Percentiles rank a stretch among this genome's conserved stretches.
Conservation (phyloP, 1,140 invertebrate genomes). For the Macrosteles quadrilineatus region DNA sequence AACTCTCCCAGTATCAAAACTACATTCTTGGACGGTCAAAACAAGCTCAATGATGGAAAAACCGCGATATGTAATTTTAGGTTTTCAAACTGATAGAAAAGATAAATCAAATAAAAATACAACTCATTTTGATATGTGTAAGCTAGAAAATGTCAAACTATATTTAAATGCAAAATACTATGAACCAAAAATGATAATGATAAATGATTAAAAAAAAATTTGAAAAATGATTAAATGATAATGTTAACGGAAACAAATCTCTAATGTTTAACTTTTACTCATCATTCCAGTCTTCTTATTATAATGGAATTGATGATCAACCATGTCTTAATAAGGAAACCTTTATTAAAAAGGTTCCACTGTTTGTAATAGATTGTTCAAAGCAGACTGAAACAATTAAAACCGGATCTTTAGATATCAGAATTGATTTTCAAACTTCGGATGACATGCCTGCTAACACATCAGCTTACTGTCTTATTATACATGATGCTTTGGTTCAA, state of each 20-base stretch:
- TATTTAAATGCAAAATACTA: conserved; percentile 35
- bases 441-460: conserved; percentile 46
- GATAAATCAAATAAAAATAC: conserved; percentile 25
- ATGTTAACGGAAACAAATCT: conserved; percentile 8
- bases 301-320: conserved; percentile 4
- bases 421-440: conserved; percentile 20
- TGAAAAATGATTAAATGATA: conserved; percentile 37
- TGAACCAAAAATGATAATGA: too few relatives aligned
- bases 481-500: not conserved
- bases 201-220: too few relatives aligned
- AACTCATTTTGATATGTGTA: conserved; percentile 34
- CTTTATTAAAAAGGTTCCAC: not conserved
- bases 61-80: conserved; percentile 38
- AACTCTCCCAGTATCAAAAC: conserved; percentile 42
- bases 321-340: not conserved
- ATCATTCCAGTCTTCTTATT: conserved; percentile 17
- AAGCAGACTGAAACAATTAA: conserved; percentile 23
- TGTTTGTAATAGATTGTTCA: conserved; percentile 19
- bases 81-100: conserved; percentile 37
- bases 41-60: conserved; percentile 29
- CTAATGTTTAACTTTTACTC: conserved; percentile 1
- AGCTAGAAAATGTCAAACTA: conserved; percentile 35
- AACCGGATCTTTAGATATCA: conserved; percentile 14
- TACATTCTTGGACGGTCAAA: conserved; percentile 45
- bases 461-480: conserved; percentile 38